Percentiles rank a stretch among this genome's conserved stretches.
phyloP scores from a whole-genome alignment of 2,113 vertebrate genomes.

The Phaethon lepturus region DNA sequence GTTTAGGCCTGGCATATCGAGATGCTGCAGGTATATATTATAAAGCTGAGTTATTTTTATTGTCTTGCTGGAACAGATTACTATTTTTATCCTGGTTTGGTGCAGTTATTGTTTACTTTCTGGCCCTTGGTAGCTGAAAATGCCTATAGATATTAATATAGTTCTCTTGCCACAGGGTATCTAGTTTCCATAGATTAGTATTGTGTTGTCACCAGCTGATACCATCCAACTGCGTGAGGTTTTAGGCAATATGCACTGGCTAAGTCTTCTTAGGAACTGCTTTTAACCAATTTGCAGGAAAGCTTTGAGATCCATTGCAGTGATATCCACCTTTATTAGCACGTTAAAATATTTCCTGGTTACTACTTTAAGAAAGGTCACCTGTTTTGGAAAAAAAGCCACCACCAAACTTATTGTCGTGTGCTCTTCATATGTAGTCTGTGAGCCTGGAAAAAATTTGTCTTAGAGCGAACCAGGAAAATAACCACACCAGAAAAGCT shows the following conservation, averaged over 20 bases:
- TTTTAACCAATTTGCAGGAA: neutral
- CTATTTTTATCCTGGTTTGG: neutral
- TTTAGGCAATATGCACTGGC: neutral
- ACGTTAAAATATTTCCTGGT: neutral
- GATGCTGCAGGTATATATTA: neutral
- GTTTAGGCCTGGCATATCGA: neutral
- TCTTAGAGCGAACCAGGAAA: neutral
- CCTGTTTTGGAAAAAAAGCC: neutral
- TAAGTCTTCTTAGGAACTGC: neutral
- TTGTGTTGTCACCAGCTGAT: neutral
- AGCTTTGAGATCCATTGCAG: neutral
- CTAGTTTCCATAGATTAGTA: neutral
- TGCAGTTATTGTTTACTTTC: neutral
- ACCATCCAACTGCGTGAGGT: neutral
- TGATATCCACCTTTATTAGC: neutral
- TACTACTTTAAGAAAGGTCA: neutral
- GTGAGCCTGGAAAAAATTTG: neutral
- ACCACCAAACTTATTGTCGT: neutral
- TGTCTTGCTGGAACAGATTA: neutral
- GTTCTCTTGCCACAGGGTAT: neutral
- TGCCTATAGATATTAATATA: neutral
- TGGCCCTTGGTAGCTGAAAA: neutral
- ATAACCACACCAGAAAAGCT: neutral
- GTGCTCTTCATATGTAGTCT: neutral
- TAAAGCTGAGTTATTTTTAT: neutral